Percentiles rank a stretch among this genome's conserved stretches.
These are phyloP conservation scores for Melanotaenia pygmaea DNA, from an alignment of 2,797 vertebrate species.

Conservation along the genomic window DNA sequence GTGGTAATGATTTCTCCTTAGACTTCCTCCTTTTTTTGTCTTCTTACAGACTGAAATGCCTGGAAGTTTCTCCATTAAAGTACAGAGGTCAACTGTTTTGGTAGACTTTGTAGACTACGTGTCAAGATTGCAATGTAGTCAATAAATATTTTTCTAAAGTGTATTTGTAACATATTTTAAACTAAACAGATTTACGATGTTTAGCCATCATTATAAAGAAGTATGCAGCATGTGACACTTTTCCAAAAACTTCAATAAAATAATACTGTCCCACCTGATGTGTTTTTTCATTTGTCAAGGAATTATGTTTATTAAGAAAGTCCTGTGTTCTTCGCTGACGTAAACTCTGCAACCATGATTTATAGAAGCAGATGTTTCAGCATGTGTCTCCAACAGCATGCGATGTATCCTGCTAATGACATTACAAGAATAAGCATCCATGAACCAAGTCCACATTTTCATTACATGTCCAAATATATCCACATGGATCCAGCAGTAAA, in stretches of 20 bases:
- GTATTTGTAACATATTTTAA: constrained; percentile 18
- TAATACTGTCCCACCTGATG: background rate
- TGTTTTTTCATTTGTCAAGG: background rate
- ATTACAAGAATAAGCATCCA: constrained; percentile 22
- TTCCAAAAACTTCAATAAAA: constrained; percentile 55
- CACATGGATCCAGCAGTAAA: constrained; percentile 32
- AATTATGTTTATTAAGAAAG: background rate
- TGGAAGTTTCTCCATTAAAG: constrained; percentile 10
- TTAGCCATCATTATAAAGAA: background rate
- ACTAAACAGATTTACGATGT: constrained; percentile 12
- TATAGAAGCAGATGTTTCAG: constrained; percentile 21
- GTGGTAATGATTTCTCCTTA: too few relatives aligned
- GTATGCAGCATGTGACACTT: background rate
- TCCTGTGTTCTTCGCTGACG: constrained; percentile 3
- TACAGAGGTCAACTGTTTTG: background rate
- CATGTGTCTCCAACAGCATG: constrained; percentile 25
- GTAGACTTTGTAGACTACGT: constrained; percentile 7
- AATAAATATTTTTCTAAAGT: background rate
- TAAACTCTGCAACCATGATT: background rate
- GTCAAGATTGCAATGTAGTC: background rate
- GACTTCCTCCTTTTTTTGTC: constrained; percentile 7
- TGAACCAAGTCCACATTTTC: constrained; percentile 39
- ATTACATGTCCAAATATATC: constrained; percentile 58
- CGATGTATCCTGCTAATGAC: constrained; percentile 14
- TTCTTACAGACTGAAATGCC: constrained; percentile 58